These are phyloP conservation scores for Antedon mediterranea DNA, from an alignment of 53 echinoderm and acorn worm species.

Conservation along the genomic window DNA sequence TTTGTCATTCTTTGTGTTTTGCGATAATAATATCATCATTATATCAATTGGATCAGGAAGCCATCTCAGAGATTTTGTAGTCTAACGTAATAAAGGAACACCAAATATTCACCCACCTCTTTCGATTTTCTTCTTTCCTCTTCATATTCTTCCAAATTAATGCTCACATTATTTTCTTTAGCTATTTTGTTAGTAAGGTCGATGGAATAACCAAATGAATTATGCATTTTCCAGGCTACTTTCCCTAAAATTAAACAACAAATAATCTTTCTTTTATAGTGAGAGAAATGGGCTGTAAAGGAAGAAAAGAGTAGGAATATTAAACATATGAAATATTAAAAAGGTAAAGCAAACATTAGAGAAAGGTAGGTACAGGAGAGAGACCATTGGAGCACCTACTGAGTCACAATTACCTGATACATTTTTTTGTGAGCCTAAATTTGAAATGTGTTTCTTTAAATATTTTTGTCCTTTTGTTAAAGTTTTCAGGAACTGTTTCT, in stretches of 20 bases:
- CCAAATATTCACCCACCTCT: slow-evolving; percentile 13
- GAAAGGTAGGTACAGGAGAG: no score
- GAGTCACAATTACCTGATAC: slow-evolving; percentile 69
- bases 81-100: not conserved
- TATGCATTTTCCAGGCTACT: slow-evolving; percentile 79
- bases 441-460: slow-evolving; percentile 47
- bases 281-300: no score
- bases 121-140: slow-evolving; percentile 18
- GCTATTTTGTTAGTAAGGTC: slow-evolving; percentile 71
- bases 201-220: slow-evolving; percentile 80
- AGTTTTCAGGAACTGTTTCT: slow-evolving; percentile 65
- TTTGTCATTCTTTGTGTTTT: no score
- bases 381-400: no score
- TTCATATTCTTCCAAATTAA: slow-evolving; percentile 78
- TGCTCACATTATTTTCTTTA: slow-evolving; percentile 45
- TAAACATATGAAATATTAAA: not conserved
- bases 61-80: no score
- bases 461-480: slow-evolving; percentile 62
- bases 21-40: no score
- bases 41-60: no score
- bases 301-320: not conserved
- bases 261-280: no score
- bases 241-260: slow-evolving; percentile 31
- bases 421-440: slow-evolving; percentile 22
- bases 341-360: no score